Base-by-base conservation (phyloP, 2,113 vertebrate genomes). In the Eleginops maclovinus region DNA sequence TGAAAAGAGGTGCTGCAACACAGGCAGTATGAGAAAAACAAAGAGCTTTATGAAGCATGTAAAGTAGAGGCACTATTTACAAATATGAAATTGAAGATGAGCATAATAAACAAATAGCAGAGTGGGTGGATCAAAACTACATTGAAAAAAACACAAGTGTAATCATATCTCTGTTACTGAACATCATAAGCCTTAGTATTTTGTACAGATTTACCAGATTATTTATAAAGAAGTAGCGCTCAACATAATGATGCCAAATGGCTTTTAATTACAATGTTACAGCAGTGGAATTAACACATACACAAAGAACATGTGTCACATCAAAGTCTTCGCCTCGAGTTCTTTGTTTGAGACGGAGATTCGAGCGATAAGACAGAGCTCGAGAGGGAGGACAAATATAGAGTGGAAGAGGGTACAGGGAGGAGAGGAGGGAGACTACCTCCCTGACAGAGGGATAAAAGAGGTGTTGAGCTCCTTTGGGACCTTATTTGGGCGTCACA, bases 361-460 rank as follows among this genome's bases (percentile, higher is more conserved):
- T 10, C 60, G 59, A 64, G 58, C 4, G 77, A 87, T 89, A 88
- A 91, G 75, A 83, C 11, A 16, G 62, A 86, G 75, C 22, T 11
- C 73, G 71, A 36, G 31, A 36, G 73, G 53, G 51, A 88, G 86
- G 88, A 90, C 85, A 91, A 77, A 85, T 81, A 85, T 41, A 47
- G 60, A 76, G 79, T 61, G 66, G 83, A 77, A 40, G 64, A 78
- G 53, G 83, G 74, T 69, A 82, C 74, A 79, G 75, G 40, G 54
- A 76, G 49, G 68, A 78, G 75, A 77, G 70, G 16, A 61, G 78
- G 68, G 65, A 59, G 84, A 87, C 85, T 78, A 83, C 87, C 83
- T 90, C 72, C 58, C 83, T 87, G 75, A 88, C 87, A 76, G 53
- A 88, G 81, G 92, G 91, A 93, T 93, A 93, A 91, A 93, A 90